These are phyloP conservation scores for Paraescarpia echinospica DNA, from an alignment of 1,140 invertebrate species.

Conservation along the genomic window DNA sequence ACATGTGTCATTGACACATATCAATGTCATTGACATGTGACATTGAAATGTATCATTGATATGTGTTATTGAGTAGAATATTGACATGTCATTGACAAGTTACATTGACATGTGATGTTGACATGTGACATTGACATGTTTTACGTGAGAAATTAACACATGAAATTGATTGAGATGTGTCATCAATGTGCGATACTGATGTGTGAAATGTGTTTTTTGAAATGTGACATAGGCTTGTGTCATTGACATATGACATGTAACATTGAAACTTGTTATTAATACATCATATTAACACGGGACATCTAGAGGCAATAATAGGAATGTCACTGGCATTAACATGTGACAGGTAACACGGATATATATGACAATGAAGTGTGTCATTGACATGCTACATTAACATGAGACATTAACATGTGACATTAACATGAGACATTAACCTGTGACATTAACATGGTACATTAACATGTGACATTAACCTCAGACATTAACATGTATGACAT, in stretches of 20 bases:
- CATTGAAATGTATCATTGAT: not conserved
- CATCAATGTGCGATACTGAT: not conserved
- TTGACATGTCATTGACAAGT: not conserved
- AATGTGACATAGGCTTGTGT: too few species aligned
- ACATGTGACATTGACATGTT: not conserved
- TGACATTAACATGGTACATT: not conserved
- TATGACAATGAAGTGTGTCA: not conserved
- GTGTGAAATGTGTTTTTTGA: too few species aligned
- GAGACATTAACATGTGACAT: not conserved
- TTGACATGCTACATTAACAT: not conserved
- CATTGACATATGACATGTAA: too few species aligned
- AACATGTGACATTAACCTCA: not conserved
- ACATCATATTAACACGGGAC: too few species aligned
- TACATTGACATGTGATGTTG: not conserved
- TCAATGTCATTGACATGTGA: not conserved
- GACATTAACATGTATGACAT: not conserved
- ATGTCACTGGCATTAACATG: not conserved
- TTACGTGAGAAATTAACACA: not conserved
- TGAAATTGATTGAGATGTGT: not conserved
- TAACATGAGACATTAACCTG: not conserved
- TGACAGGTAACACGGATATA: not conserved
- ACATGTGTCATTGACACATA: not conserved
- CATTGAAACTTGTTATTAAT: too few species aligned
- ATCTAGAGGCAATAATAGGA: too few species aligned
- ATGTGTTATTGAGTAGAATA: not conserved